A percentile compares a stretch with the other conserved stretches of the same genome.
phyloP scores from a whole-genome alignment of 2,113 vertebrate genomes.

The Ardeotis arabs region DNA sequence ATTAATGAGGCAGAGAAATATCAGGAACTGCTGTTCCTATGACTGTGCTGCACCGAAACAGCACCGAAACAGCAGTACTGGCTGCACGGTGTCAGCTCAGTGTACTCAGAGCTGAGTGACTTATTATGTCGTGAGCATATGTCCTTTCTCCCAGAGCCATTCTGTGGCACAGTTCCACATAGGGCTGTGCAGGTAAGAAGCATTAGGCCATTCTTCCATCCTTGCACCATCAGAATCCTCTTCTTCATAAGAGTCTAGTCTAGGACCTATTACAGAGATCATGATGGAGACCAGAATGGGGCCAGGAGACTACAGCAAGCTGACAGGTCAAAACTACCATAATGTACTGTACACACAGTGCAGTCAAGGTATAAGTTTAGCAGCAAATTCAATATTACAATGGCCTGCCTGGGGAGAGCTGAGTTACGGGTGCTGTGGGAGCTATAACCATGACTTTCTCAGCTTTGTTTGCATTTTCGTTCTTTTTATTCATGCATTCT shows the following conservation, averaged over 20 bases:
- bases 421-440: background rate
- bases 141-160: background rate
- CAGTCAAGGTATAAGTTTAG: background rate
- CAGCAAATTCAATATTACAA: background rate
- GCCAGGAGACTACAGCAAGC: background rate
- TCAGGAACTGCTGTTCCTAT: background rate
- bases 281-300: background rate
- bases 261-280: background rate
- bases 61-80: background rate
- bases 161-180: background rate
- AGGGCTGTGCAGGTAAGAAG: background rate
- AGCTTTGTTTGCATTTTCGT: background rate
- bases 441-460: background rate
- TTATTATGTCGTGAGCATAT: rapidly evolving
- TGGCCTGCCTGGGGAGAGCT: background rate
- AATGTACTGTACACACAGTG: background rate
- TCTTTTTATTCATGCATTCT: background rate
- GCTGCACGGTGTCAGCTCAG: background rate
- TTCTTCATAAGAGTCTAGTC: background rate
- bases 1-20: background rate
- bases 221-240: background rate
- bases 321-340: background rate
- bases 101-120: background rate
- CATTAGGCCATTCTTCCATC: background rate
- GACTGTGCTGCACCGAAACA: background rate